Evolutionary conservation across 2,797 vertebrate species (phyloP).

Genomic region (Simalia tracyae): DNA sequence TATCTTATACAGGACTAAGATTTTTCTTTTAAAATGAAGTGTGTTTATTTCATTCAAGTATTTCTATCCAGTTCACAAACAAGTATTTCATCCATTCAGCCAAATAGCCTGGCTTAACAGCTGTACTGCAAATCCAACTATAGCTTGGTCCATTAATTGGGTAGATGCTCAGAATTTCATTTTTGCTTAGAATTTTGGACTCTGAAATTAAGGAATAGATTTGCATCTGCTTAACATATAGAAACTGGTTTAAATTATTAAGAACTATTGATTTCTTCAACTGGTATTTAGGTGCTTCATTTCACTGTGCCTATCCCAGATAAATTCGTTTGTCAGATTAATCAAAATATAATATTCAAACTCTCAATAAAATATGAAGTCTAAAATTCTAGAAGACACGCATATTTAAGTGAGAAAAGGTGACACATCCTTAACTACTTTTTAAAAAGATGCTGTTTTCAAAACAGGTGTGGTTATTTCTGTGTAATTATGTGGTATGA

Average conservation of each 20-base stretch:
- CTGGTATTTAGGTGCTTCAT: neutral
- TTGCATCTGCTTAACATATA: neutral
- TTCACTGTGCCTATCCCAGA: neutral
- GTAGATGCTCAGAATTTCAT: neutral
- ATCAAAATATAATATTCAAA: too few relatives aligned
- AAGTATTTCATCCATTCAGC: neutral
- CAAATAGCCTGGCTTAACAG: neutral
- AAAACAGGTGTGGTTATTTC: neutral
- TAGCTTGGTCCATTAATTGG: neutral
- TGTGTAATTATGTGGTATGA: constrained; percentile 1
- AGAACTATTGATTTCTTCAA: too few relatives aligned
- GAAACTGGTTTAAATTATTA: neutral
- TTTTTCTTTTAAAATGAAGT: neutral
- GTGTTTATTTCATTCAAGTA: neutral
- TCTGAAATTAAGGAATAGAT: neutral
- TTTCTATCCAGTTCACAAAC: neutral
- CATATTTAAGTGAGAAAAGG: neutral
- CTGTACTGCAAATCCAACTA: neutral
- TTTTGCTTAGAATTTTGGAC: neutral
- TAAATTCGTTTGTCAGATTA: neutral
- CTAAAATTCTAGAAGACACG: neutral
- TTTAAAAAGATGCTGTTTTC: constrained; percentile 3
- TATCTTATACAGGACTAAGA: neutral
- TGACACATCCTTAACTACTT: neutral
- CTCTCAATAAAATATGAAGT: neutral